Evolutionary conservation across 1,140 invertebrate genomes (phyloP), one percentile per base, ranked within the genome.

Genomic region (Hestina assimilis): DNA sequence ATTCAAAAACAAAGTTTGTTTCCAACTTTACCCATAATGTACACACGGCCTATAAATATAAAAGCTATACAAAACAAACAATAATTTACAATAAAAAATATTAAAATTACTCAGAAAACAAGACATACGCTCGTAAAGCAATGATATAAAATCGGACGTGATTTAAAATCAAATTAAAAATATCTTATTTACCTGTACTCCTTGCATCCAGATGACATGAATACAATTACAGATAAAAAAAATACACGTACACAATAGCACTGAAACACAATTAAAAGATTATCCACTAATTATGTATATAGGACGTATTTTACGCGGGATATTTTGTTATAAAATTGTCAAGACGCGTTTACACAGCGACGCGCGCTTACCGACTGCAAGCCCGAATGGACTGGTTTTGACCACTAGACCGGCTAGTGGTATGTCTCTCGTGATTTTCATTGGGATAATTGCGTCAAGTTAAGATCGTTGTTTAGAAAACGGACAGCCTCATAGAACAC

Each of bases 121-220:
- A 38, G 33, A 38, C 15, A 17, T 9, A 9, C 46, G 31, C 31
- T 48, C 20, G 20, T 48, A 48, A 35, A 48, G 12, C 6, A 23
- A 48, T 9, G 20, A 48, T 29, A 48, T 33, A 40, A 26, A 9
- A 21, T n/a, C 33, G 12, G 47, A 65, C 62, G 64, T 66, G 60
- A 33, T 56, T 62, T 52, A 68, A 61, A 69, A 64, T 38, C 43
- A 67, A 77, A 72, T 62, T 52, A 68, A 69, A 66, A 65, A 55
- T n/a, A n/a, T 62, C 58, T 55, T 69, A 64, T 70, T 72, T 79
- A 79, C 76, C 76, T 77, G 48, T 66, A 63, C 67, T 60, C 62
- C 68, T 66, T 56, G 65, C 52, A 69, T 77, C 72, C 72, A 63
- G 69, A 41, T 21, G 52, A 63, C 50, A 60, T n/a, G n/a, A n/a